These are phyloP conservation scores for Mormyrops attenuatus DNA, from an alignment of 2,797 vertebrate genomes.

Conservation along the genomic window DNA sequence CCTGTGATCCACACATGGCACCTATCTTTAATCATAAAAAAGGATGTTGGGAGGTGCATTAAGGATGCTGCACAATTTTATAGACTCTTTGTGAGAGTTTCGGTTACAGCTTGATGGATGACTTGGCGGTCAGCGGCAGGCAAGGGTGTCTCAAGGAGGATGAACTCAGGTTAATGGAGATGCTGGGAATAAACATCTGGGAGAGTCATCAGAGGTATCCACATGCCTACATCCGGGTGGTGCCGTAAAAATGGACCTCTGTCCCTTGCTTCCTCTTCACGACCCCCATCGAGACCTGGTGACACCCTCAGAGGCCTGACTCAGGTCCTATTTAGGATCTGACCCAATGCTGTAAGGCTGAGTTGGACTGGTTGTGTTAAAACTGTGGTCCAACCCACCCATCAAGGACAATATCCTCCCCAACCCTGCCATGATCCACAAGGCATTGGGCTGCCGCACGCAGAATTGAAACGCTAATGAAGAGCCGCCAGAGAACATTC, in stretches of 20 bases:
- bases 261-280: not conserved
- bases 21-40: not conserved
- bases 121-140: not conserved
- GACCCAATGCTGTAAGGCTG: not conserved
- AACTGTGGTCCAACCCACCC: not conserved
- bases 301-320: not conserved
- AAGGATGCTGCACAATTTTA: not conserved
- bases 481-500: constrained; percentile 19
- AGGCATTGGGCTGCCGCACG: not conserved
- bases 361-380: not conserved
- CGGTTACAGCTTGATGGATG: not conserved
- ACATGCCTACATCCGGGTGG: not conserved
- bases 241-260: not conserved
- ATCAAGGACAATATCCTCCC: not conserved
- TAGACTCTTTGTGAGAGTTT: not conserved
- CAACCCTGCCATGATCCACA: not conserved
- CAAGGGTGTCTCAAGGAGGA: not conserved
- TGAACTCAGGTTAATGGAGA: not conserved
- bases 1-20: not conserved
- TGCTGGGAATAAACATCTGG: not conserved
- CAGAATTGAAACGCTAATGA: constrained; percentile 27
- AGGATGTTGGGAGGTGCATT: not conserved
- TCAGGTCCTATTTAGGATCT: not conserved
- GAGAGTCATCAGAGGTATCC: constrained; percentile 18
- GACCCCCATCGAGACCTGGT: not conserved